Base-by-base conservation (phyloP, 2,888 invertebrate species). In the Stramonita haemastoma region DNA sequence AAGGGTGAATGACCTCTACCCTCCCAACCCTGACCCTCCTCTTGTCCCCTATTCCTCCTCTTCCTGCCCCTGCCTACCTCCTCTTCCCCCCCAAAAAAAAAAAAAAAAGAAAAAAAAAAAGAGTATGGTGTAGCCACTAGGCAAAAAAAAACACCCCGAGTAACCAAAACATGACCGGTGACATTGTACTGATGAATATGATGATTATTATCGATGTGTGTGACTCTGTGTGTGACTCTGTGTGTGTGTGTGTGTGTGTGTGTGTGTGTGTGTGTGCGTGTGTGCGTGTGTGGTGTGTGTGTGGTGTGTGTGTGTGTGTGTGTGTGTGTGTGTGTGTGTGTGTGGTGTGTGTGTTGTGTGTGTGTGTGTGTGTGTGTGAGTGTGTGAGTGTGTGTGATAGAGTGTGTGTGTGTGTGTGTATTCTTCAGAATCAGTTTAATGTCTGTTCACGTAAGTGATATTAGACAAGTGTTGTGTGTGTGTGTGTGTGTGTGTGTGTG, bases 271-370 rank as follows among this genome's bases (percentile, higher is more conserved):
- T 17, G 57, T 13, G 85, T n/a, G 57, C 8, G 85, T n/a, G 85
- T n/a, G 32, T 17, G 11, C 57, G 57, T 85, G 57, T 57, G 85
- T n/a, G n/a, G n/a, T n/a, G n/a, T n/a, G n/a, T n/a, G n/a, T n/a
- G n/a, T n/a, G n/a, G 60, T 60, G 60, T 22, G 60, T 60, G 60
- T 8, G 60, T 8, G 60, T 8, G 60, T 77, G 26, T 77, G 77
- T 77, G 26, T 77, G 77, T 85, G 85, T 57, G 57, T 57, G 29
- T 85, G 57, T 85, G 85, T 85, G 85, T 85, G 57, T 8, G 22
- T 8, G 6, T 77, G n/a, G 32, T 32, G 13, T 8, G 4, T 17
- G 32, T 81, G 6, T 32, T 19, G 73, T 6, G 22, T n/a, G n/a
- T n/a, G 11, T 60, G 60, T 60, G 60, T 60, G 60, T 22, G 60